Evolutionary conservation across 1,140 invertebrate species (phyloP).

Genomic region (Nautilus pompilius): DNA sequence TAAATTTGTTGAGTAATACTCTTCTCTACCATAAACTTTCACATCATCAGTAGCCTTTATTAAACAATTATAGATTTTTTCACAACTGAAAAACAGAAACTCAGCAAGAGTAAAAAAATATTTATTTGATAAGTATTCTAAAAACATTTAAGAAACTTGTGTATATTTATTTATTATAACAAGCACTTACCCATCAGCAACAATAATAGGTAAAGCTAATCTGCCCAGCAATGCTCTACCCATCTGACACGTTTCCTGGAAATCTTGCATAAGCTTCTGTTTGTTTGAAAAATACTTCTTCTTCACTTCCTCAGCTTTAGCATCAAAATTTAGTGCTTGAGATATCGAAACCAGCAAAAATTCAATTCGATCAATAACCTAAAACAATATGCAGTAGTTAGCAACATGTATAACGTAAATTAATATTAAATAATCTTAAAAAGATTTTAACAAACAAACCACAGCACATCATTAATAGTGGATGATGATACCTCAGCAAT

Average conservation of each 20-base stretch:
- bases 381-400: neutral
- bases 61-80: too few relatives aligned
- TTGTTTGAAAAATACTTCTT: slow-evolving; percentile 56
- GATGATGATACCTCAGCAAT: too few relatives aligned
- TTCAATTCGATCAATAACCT: slow-evolving; percentile 65
- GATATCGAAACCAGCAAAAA: slow-evolving; percentile 71
- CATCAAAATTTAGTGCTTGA: slow-evolving; percentile 69
- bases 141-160: neutral
- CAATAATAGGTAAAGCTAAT: slow-evolving; percentile 41
- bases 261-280: slow-evolving; percentile 31
- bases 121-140: neutral
- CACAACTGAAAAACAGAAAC: too few relatives aligned
- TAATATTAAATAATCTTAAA: too few relatives aligned
- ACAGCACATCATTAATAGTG: too few relatives aligned
- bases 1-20: too few relatives aligned
- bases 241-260: slow-evolving; percentile 34
- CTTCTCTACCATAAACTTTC: too few relatives aligned
- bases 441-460: too few relatives aligned
- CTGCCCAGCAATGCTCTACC: slow-evolving; percentile 46
- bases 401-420: too few relatives aligned
- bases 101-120: neutral
- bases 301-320: slow-evolving; percentile 67
- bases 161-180: neutral
- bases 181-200: slow-evolving; percentile 38
- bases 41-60: too few relatives aligned